These are phyloP conservation scores for Barnardius zonarius DNA, from an alignment of 2,113 vertebrate genomes.

Conservation along the genomic window DNA sequence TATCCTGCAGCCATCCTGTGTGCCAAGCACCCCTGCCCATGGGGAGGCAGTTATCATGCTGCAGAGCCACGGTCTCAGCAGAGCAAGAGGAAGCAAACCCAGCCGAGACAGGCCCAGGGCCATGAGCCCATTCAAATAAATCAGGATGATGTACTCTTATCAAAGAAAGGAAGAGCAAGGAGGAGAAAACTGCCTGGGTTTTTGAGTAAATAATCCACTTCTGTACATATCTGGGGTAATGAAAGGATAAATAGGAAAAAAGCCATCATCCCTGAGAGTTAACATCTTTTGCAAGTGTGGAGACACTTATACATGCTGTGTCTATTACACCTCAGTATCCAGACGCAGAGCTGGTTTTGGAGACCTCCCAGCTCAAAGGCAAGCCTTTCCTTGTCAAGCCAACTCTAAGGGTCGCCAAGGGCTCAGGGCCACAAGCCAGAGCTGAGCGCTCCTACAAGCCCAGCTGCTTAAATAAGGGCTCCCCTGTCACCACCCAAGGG, in stretches of 20 bases:
- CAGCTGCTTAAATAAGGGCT: not conserved
- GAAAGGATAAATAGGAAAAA: not conserved
- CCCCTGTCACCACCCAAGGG: not conserved
- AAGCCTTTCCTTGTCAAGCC: not conserved
- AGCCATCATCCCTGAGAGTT: not conserved
- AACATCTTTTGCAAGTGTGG: not conserved
- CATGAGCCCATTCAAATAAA: not conserved
- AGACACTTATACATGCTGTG: not conserved
- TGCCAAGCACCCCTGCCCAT: accelerated
- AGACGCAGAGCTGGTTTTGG: not conserved
- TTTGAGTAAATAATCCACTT: not conserved
- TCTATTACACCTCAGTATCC: not conserved
- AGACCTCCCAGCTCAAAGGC: not conserved
- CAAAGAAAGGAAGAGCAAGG: accelerated
- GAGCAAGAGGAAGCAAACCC: not conserved
- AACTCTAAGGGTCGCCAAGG: not conserved
- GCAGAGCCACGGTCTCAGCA: not conserved
- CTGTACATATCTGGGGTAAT: not conserved
- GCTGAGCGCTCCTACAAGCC: not conserved
- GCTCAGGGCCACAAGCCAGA: not conserved
- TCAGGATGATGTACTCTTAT: not conserved
- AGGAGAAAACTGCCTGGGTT: not conserved
- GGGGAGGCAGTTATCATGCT: not conserved
- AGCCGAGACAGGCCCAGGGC: not conserved
- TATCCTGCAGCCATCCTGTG: not conserved